These are phyloP conservation scores for Auanema sp. DNA, from an alignment of 2,888 invertebrate genomes.

Conservation along the genomic window DNA sequence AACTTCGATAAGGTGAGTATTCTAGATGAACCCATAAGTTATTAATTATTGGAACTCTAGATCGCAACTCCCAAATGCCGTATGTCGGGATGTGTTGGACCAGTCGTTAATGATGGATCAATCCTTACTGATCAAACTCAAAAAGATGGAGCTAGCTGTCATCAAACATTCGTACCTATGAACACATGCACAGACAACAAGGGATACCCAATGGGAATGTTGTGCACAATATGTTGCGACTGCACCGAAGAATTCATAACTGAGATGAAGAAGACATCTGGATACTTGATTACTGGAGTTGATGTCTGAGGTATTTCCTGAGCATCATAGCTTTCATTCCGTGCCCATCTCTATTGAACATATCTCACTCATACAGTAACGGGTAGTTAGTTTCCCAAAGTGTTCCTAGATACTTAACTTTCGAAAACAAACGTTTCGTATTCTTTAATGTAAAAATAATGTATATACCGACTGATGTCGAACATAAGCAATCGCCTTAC, in stretches of 20 bases:
- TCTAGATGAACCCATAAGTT: neutral
- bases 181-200: constrained; percentile 52
- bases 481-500: too few species aligned
- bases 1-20: constrained; percentile 46
- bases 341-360: too few species aligned
- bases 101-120: constrained; percentile 54
- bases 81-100: constrained; percentile 57
- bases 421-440: too few species aligned
- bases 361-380: too few species aligned
- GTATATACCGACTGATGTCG: too few species aligned
- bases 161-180: constrained; percentile 54
- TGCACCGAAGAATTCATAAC: constrained; percentile 44
- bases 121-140: constrained; percentile 30
- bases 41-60: constrained; percentile 17
- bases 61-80: constrained; percentile 47
- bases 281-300: constrained; percentile 23
- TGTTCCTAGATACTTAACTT: too few species aligned
- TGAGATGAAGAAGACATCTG: constrained; percentile 55
- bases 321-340: too few species aligned
- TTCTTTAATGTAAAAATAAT: too few species aligned
- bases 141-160: constrained; percentile 40
- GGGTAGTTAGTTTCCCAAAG: too few species aligned
- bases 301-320: too few species aligned
- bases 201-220: constrained; percentile 59
- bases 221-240: constrained; percentile 59